These are phyloP conservation scores for Caenorhabditis angaria DNA, from an alignment of 2,888 invertebrate genomes.

Conservation along the genomic window DNA sequence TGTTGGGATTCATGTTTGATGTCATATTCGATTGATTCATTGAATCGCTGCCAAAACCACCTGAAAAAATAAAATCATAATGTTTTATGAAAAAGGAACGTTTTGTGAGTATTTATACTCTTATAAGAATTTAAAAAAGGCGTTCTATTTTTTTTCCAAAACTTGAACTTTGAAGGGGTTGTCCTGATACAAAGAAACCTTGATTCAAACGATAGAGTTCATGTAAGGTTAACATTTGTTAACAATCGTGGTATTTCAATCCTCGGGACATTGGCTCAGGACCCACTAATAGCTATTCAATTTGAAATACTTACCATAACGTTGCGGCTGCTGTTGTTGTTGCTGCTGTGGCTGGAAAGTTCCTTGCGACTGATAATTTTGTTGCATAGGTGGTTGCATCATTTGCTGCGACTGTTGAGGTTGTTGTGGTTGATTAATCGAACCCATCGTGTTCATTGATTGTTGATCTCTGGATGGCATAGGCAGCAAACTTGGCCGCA, in stretches of 20 bases:
- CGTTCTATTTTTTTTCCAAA: too few relatives aligned
- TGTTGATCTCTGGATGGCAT: slow-evolving; percentile 2
- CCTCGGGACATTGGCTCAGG: too few relatives aligned
- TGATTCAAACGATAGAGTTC: too few relatives aligned
- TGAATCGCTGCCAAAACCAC: neutral
- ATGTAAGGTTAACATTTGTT: too few relatives aligned
- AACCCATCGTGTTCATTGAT: neutral
- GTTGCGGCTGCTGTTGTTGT: slow-evolving; percentile 22
- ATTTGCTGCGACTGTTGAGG: slow-evolving; percentile 14
- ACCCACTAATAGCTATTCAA: too few relatives aligned
- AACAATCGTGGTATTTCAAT: too few relatives aligned
- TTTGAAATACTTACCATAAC: too few relatives aligned
- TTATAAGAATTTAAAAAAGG: too few relatives aligned
- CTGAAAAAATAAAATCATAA: neutral
- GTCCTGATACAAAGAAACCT: too few relatives aligned
- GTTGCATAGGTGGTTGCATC: slow-evolving; percentile 10
- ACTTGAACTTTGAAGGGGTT: too few relatives aligned
- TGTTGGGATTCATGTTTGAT: neutral
- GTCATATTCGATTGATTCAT: neutral
- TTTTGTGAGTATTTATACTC: too few relatives aligned
- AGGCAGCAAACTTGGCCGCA: slow-evolving; percentile 3
- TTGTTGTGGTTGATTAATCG: slow-evolving; percentile 17
- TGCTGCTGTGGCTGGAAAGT: slow-evolving; percentile 13
- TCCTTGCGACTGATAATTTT: too few relatives aligned
- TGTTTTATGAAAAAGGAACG: neutral